These are phyloP conservation scores for Nomada ruficornis DNA, from an alignment of 2,888 invertebrate species.

Conservation along the genomic window DNA sequence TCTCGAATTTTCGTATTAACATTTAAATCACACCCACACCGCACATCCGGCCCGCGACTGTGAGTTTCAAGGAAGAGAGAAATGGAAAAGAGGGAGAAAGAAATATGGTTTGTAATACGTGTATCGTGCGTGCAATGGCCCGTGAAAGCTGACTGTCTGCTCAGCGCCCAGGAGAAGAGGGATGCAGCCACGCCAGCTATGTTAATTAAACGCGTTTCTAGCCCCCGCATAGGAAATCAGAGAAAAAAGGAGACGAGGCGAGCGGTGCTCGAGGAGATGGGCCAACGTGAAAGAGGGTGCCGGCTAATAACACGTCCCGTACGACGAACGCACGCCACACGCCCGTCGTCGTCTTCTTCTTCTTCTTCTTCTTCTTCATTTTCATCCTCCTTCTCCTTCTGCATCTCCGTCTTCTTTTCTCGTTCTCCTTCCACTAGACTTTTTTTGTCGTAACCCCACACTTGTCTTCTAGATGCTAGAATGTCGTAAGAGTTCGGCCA, in stretches of 20 bases:
- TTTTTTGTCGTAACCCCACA: conserved; percentile 28
- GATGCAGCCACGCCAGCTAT: conserved; percentile 81
- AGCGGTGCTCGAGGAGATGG: conserved; percentile 58
- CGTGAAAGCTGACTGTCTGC: conserved; percentile 77
- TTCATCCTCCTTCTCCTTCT: conserved; percentile 47
- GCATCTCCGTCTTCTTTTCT: conserved; percentile 35
- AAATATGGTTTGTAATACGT: conserved; percentile 62
- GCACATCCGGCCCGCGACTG: conserved; percentile 33
- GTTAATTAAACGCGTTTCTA: conserved; percentile 83
- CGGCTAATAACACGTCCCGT: conserved; percentile 83
- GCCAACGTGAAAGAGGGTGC: conserved; percentile 68
- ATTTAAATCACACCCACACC: conserved; percentile 53
- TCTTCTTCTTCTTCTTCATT: conserved; percentile 65
- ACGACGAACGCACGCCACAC: conserved; percentile 81
- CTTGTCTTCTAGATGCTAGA: conserved; percentile 38
- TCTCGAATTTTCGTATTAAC: conserved; percentile 51
- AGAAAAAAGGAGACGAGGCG: conserved; percentile 68
- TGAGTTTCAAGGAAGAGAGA: conserved; percentile 25
- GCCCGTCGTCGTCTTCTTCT: conserved; percentile 74
- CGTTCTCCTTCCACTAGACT: conserved; percentile 11
- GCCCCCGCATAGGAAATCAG: conserved; percentile 76
- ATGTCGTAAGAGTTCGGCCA: conserved; percentile 25
- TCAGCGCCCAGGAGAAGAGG: conserved; percentile 74
- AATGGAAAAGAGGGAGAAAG: conserved; percentile 26
- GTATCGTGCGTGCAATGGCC: conserved; percentile 77